Evolutionary conservation across 1,140 invertebrate species (phyloP).

Genomic region (Drosophila serrata): DNA sequence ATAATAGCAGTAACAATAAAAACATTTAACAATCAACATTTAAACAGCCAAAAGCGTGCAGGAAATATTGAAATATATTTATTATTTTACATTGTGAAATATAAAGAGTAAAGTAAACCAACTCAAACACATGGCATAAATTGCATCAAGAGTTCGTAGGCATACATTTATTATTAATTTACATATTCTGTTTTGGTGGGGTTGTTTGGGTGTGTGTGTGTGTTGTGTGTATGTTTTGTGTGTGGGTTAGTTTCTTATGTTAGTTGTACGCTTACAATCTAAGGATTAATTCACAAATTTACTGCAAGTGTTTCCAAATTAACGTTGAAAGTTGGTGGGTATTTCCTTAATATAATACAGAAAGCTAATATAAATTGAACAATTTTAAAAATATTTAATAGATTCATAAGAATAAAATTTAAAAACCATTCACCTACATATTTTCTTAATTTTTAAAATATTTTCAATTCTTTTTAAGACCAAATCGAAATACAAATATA

Average conservation of each 20-base stretch:
- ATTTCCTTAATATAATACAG: not conserved
- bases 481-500: not conserved
- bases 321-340: slow-evolving; percentile 1
- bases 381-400: not conserved
- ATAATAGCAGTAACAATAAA: slow-evolving; percentile 31
- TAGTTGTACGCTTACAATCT: slow-evolving; percentile 69
- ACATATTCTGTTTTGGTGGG: slow-evolving; percentile 41
- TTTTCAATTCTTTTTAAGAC: too few species aligned
- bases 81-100: slow-evolving; percentile 62
- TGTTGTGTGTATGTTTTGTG: slow-evolving; percentile 30
- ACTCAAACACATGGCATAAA: slow-evolving; percentile 47
- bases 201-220: slow-evolving; percentile 30
- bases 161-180: slow-evolving; percentile 65
- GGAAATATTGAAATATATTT: slow-evolving; percentile 41
- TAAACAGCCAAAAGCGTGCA: slow-evolving; percentile 77
- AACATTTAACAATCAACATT: too few species aligned
- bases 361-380: not conserved
- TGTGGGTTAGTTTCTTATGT: slow-evolving; percentile 40
- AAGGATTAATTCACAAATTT: slow-evolving; percentile 43
- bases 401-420: too few species aligned
- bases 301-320: slow-evolving; percentile 19
- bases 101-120: slow-evolving; percentile 18
- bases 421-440: not conserved
- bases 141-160: slow-evolving; percentile 39
- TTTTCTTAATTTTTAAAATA: too few species aligned